Evolutionary conservation across 2,888 invertebrate species (phyloP), one percentile per base, ranked within the genome.

Genomic region (Phymatocera aterrima): DNA sequence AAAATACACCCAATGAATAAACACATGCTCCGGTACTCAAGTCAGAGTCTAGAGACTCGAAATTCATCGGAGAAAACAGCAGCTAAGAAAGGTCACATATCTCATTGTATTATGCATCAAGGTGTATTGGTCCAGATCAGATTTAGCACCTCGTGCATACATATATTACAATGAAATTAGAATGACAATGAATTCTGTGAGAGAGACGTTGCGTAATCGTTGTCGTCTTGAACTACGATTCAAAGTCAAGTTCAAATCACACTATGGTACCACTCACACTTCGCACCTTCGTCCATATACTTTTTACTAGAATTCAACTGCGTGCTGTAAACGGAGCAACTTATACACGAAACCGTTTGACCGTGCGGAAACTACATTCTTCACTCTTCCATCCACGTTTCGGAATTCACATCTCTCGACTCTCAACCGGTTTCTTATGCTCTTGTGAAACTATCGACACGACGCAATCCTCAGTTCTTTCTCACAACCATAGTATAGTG

Each of bases 231-330:
- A 57, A 57, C 43, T 24, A 12, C 40, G 40, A 40, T 81, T 80
- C 80, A 81, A 80, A 82, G 83, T 83, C 83, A 83, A 83, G 83
- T 83, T 82, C 80, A 80, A 70, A 77, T 60, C 79, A 79, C 77
- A 57, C 54, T 65, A n/a, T 21, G 40, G 18, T 10, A 24, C 72
- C 3, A 34, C 34, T 51, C 24, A 24, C 40, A 28, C 21, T 68
- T 46, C 28, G 12, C 28, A 68, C 15, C 46, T 46, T 4, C 40
- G 24, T 43, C 34, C 61, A 1, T 61, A 43, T 43, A 24, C 34
- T 21, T 8, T n/a, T 40, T 24, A 28, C 15, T 12, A 5, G 10
- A 46, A 68, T 68, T 6, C 28, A 68, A 46, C 46, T 68, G n/a
- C 24, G 15, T 24, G 15, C 43, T 24, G 15, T 24, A 46, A 43